Base-by-base conservation (phyloP, 2,888 invertebrate species). In the Andrena hattorfiana region DNA sequence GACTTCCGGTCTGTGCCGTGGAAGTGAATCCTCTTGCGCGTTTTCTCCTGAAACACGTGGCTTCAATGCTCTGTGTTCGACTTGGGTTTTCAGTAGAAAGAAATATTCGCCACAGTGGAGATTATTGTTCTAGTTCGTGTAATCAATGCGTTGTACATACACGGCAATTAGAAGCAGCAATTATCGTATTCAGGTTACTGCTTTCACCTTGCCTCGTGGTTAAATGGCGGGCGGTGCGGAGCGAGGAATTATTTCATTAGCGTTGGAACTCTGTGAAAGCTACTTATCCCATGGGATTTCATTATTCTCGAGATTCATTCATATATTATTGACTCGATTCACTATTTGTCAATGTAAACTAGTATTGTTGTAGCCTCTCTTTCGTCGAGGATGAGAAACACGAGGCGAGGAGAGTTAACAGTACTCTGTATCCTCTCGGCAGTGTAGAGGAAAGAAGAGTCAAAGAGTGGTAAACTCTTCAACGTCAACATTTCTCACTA, bases 11-110 rank as follows among this genome's bases (percentile, higher is more conserved):
- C 95, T 16, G 95, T 95, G 1, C 97, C 97, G 91, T 98, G 97
- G 94, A 98, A 97, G 90, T 95, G 95, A 75, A 98, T 95, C 91
- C 98, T 95, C 80, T 96, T 96, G 68, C 97, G 96, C 26, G 98
- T 94, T 94, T 98, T 98, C 91, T 98, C 97, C 85, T 97, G 95
- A 6, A 82, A 77, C 48, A 49, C 2, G 13, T 10, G 23, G 7
- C 2, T 10, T 28, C 23, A n/a, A n/a, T 8, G n/a, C 13, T 49
- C 23, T n/a, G 5, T 2, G 23, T 42, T 26, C n/a, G 8, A 10
- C 8, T 6, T 20, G 28, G 2, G 26, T 56, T 7, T 16, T 10
- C 16, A 48, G 20, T 28, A 7, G 32, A 13, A 23, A 26, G 16
- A 26, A 59, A 42, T n/a, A 42, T 30, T 26, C 23, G 26, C 56